Evolutionary conservation across 1,140 invertebrate species (phyloP).

Genomic region (Parasteatoda tepidariorum): DNA sequence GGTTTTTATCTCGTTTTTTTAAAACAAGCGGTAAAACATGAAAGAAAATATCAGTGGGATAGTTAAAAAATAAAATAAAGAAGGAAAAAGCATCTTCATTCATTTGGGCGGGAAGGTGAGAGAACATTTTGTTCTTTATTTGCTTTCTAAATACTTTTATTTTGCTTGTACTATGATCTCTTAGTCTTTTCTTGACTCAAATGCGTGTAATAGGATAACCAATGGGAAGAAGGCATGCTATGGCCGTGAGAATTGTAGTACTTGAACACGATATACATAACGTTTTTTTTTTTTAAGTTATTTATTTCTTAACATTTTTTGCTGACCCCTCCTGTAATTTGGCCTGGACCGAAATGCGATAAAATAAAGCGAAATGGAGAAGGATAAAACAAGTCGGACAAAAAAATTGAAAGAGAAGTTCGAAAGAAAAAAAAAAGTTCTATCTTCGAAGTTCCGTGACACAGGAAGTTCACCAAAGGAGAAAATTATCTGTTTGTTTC

Average conservation of each 20-base stretch:
- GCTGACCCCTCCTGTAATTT: constrained; percentile 8
- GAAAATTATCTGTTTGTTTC: constrained; percentile 15
- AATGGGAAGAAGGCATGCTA: not conserved
- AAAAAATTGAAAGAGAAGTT: not conserved
- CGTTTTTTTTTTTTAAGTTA: not conserved
- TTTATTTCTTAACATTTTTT: not conserved
- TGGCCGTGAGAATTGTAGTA: constrained; percentile 2
- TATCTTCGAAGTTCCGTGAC: not conserved
- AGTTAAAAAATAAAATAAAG: not conserved
- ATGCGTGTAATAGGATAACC: constrained; percentile 1
- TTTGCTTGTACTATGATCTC: not conserved
- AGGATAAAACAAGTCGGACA: not conserved
- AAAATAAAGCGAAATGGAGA: constrained; percentile 7
- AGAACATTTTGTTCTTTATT: constrained; percentile 13
- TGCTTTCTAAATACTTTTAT: constrained; percentile 1
- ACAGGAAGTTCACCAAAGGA: constrained; percentile 4
- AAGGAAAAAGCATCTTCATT: not conserved
- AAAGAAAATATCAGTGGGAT: not conserved
- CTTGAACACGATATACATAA: constrained; percentile 4
- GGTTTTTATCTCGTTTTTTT: too few species aligned
- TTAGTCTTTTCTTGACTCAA: not conserved
- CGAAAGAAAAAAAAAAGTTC: not conserved
- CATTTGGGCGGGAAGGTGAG: not conserved
- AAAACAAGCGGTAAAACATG: not conserved
- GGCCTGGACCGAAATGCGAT: constrained; percentile 18